Evolutionary conservation across 2,797 vertebrate species (phyloP).

Genomic region (Ciconia nigra): DNA sequence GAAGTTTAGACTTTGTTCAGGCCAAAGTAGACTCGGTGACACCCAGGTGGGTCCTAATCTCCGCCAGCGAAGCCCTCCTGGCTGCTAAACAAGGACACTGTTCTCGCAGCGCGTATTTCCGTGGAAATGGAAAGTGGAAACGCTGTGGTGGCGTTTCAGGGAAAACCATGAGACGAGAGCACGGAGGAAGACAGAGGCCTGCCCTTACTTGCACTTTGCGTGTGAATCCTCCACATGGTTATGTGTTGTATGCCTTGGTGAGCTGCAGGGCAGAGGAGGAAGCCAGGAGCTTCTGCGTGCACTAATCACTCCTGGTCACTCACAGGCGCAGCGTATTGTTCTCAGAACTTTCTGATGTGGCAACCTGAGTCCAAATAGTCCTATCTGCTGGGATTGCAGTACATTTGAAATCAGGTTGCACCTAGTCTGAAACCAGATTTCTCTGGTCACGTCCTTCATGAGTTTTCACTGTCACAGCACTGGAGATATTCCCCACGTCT

Average conservation of each 20-base stretch:
- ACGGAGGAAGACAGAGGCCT: background rate
- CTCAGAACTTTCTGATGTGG: background rate
- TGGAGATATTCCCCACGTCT: background rate
- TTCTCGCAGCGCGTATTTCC: background rate
- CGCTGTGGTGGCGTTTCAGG: fast-evolving
- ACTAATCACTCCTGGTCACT: fast-evolving
- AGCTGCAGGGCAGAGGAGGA: background rate
- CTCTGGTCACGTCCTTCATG: background rate
- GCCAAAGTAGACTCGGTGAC: background rate
- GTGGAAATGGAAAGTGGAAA: background rate
- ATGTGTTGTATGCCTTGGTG: background rate
- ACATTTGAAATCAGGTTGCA: background rate
- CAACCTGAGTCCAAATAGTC: background rate
- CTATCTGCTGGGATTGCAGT: background rate
- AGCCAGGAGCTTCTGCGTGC: background rate
- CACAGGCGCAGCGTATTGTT: background rate
- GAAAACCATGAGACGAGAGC: background rate
- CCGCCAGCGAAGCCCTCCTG: background rate
- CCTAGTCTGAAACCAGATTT: background rate
- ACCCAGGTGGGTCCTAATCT: background rate
- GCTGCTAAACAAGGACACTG: background rate
- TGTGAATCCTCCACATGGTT: fast-evolving
- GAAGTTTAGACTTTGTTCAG: conserved; percentile 10
- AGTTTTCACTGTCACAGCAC: background rate
- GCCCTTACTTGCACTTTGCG: background rate